Evolutionary conservation across 1,140 invertebrate species (phyloP).

Genomic region (Pseudachorutes palmiensis): DNA sequence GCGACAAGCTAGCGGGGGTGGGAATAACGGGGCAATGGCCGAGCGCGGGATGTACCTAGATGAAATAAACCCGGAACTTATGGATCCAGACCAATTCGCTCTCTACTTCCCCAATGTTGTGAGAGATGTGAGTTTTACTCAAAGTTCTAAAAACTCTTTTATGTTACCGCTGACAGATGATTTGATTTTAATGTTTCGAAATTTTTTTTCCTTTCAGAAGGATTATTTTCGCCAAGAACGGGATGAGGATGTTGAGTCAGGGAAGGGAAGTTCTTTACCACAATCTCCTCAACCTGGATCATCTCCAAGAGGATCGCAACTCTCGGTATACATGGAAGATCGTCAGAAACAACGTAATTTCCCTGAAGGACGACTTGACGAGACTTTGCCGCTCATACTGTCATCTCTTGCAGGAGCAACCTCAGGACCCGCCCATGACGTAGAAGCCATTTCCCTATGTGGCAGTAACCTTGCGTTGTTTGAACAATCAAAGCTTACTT

Average conservation of each 20-base stretch:
- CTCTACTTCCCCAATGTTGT: constrained; percentile 66
- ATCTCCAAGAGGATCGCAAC: constrained; percentile 27
- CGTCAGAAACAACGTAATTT: not conserved
- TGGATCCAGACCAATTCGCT: constrained; percentile 81
- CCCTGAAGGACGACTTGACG: constrained; percentile 2
- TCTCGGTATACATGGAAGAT: constrained; percentile 25
- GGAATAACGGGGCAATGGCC: constrained; percentile 52
- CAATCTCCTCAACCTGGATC: constrained; percentile 61
- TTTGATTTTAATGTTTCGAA: not conserved
- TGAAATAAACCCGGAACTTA: constrained; percentile 75
- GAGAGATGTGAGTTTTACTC: constrained; percentile 19
- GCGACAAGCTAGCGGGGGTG: constrained; percentile 43
- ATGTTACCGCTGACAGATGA: not conserved
- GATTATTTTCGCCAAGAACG: constrained; percentile 31
- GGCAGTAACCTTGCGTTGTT: constrained; percentile 61
- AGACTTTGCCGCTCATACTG: not conserved
- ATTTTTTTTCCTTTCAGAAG: not conserved
- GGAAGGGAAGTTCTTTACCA: constrained; percentile 84
- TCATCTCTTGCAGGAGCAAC: not conserved
- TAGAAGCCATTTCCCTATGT: constrained; percentile 61
- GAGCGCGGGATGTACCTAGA: constrained; percentile 85
- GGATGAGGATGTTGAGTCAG: constrained; percentile 90
- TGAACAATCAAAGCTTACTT: constrained; percentile 64
- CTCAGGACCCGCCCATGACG: constrained; percentile 9
- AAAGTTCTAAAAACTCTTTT: not conserved